phyloP scores from a whole-genome alignment of 2,797 vertebrate genomes.

The Poecilia wingei region DNA sequence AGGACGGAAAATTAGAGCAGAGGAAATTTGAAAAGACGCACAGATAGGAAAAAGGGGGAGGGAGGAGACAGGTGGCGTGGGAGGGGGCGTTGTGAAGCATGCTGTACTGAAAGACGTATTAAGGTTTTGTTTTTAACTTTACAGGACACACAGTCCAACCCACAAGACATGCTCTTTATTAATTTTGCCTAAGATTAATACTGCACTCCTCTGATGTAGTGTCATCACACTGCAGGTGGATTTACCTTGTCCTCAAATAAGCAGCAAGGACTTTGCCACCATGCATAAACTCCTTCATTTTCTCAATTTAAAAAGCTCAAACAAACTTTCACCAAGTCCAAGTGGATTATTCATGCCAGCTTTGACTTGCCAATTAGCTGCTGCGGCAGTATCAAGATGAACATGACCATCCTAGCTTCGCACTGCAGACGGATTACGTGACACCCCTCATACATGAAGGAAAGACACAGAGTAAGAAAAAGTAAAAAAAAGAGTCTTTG shows the following conservation, averaged over 20 bases:
- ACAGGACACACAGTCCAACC: constrained; percentile 8
- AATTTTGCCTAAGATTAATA: constrained; percentile 22
- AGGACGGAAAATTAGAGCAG: constrained; percentile 63
- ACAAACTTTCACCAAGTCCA: constrained; percentile 25
- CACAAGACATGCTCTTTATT: neutral
- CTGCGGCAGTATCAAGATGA: constrained; percentile 29
- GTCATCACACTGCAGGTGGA: constrained; percentile 15
- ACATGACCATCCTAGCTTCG: constrained; percentile 22
- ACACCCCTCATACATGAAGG: constrained; percentile 1
- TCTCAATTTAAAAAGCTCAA: constrained; percentile 20
- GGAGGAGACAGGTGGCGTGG: constrained; percentile 34
- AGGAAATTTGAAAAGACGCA: constrained; percentile 61
- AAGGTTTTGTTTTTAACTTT: constrained; percentile 41
- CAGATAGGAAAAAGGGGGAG: constrained; percentile 49
- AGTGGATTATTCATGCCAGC: constrained; percentile 49
- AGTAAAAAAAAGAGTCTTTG: neutral
- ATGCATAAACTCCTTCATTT: constrained; percentile 18
- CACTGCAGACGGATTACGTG: constrained; percentile 13
- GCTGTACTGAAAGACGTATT: constrained; percentile 14
- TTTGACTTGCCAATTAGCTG: constrained; percentile 44
- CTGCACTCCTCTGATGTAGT: neutral
- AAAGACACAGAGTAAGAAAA: neutral
- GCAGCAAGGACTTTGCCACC: constrained; percentile 19
- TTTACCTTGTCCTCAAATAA: constrained; percentile 31
- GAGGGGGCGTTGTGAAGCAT: constrained; percentile 22